These are phyloP conservation scores for Notodonta ziczac DNA, from an alignment of 2,888 invertebrate genomes.

Conservation along the genomic window DNA sequence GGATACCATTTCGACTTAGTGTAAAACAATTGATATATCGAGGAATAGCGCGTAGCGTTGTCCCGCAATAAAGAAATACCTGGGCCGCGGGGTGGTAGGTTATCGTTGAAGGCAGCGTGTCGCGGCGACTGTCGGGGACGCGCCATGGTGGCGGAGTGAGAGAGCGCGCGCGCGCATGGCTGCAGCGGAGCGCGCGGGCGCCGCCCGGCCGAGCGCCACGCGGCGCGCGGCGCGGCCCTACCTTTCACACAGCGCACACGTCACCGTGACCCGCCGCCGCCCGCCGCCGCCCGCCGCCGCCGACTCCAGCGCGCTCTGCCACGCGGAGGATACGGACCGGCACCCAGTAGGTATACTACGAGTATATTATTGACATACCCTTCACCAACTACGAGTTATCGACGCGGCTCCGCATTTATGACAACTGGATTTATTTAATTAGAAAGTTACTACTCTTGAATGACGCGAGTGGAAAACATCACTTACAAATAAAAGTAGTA, in stretches of 20 bases:
- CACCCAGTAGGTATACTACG: neutral
- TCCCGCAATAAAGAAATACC: slow-evolving; percentile 53
- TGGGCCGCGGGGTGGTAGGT: slow-evolving; percentile 80
- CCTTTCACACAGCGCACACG: slow-evolving; percentile 53
- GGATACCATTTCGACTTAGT: neutral
- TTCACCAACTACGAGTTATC: neutral
- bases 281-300: too few species aligned
- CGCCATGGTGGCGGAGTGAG: slow-evolving; percentile 79
- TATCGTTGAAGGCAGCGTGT: slow-evolving; percentile 71
- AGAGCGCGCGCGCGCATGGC: slow-evolving; percentile 41
- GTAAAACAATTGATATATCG: slow-evolving; percentile 6
- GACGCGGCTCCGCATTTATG: neutral
- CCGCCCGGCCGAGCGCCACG: slow-evolving; percentile 51
- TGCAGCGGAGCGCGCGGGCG: slow-evolving; percentile 72
- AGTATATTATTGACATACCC: neutral
- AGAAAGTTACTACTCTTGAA: neutral
- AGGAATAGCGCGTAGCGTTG: slow-evolving; percentile 9
- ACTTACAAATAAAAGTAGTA: neutral
- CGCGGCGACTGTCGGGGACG: slow-evolving; percentile 81
- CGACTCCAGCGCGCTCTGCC: slow-evolving; percentile 24
- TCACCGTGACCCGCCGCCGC: slow-evolving; percentile 44
- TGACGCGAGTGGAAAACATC: neutral
- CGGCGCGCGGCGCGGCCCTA: slow-evolving; percentile 51
- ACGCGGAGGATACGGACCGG: slow-evolving; percentile 20
- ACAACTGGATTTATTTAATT: neutral